Percentiles rank a stretch among this genome's conserved stretches.
phyloP scores from a whole-genome alignment of 2,113 vertebrate genomes.

The Pholis gunnellus region DNA sequence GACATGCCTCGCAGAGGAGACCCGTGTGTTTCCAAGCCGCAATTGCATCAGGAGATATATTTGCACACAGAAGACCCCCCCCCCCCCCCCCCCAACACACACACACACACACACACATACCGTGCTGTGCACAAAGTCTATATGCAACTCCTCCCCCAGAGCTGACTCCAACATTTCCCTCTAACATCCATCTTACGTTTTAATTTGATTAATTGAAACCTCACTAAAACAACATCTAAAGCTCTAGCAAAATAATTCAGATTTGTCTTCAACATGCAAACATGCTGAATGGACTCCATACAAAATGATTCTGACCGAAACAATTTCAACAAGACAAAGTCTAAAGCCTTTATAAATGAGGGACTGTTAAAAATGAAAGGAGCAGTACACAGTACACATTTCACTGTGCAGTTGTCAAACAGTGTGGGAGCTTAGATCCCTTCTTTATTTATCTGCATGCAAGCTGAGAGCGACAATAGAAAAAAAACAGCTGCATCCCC shows the following conservation, averaged over 20 bases:
- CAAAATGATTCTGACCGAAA: neutral
- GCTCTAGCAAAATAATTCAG: neutral
- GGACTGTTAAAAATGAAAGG: neutral
- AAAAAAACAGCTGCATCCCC: conserved; percentile 11
- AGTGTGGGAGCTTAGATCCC: neutral
- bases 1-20: conserved; percentile 66
- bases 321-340: neutral
- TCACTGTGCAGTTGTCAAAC: conserved; percentile 12
- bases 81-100: neutral
- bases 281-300: neutral
- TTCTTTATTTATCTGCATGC: conserved; percentile 1
- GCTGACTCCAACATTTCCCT: conserved; percentile 23
- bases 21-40: conserved; percentile 59
- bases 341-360: neutral
- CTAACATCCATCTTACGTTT: conserved; percentile 9
- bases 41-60: conserved; percentile 49
- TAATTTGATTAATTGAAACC: conserved; percentile 2
- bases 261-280: neutral
- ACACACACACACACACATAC: neutral
- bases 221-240: neutral
- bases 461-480: neutral
- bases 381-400: neutral
- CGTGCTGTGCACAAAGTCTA: conserved; percentile 14
- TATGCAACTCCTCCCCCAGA: conserved; percentile 17
- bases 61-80: conserved; percentile 32